Evolutionary conservation across 1,140 invertebrate genomes (phyloP), one percentile per base, ranked within the genome.

Genomic region (Eriosoma lanigerum): DNA sequence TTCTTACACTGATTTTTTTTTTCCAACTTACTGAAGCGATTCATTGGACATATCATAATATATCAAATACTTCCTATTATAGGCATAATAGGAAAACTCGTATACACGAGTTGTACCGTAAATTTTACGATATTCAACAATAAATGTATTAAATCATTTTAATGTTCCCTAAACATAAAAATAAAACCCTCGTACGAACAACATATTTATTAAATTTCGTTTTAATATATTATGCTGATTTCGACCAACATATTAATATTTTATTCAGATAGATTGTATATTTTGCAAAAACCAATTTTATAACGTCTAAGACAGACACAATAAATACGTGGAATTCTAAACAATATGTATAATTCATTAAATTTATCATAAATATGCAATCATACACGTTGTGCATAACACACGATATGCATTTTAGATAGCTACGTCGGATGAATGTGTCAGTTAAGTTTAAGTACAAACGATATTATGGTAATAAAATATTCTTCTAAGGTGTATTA

Each of bases 91-190:
- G 32, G 32, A 38, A 4, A n/a, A 44, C 19, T 12, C 32, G 62
- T 44, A 38, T 38, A 38, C 8, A 38, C 32, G 32, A 38, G 19
- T n/a, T 64, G 9, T 32, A 9, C 13, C 60, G 19, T 64, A n/a
- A 38, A 17, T 64, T 38, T 26, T 64, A 19, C 29, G 29, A 32
- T n/a, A 64, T 38, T 38, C 29, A n/a, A 38, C 29, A 29, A n/a
- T 38, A 38, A 64, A 64, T 6, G 32, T 19, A 64, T 64, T 64
- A 64, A 64, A 64, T 64, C 62, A 64, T 64, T 64, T 64, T n/a
- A 64, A 64, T 38, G 62, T 38, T 44, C 10, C n/a, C 32, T 1
- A 38, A 38, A 8, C 32, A 38, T 21, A 64, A 64, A 32, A 64
- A n/a, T 38, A 24, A 38, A 4, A 38, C 32, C 8, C 3, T 38